Percentiles rank a stretch among this genome's conserved stretches.
These are phyloP conservation scores for Drosophila baimaii DNA, from an alignment of 1,140 invertebrate genomes.

Conservation along the genomic window DNA sequence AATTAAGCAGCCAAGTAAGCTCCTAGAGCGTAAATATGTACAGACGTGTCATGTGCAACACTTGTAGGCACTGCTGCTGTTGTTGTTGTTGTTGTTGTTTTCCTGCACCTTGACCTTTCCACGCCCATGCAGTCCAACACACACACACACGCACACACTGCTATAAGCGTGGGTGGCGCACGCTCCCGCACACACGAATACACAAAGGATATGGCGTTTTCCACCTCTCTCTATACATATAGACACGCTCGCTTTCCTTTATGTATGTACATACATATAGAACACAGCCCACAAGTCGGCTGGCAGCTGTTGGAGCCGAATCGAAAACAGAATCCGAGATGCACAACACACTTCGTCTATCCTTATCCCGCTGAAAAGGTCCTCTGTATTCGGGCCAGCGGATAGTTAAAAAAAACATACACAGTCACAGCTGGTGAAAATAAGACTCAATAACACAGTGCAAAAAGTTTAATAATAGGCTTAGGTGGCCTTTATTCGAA, in stretches of 20 bases:
- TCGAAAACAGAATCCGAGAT: constrained; percentile 25
- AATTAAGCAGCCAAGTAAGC: constrained; percentile 32
- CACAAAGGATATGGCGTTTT: constrained; percentile 3
- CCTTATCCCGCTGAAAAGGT: constrained; percentile 11
- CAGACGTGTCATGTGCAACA: constrained; percentile 24
- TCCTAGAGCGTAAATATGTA: constrained; percentile 4
- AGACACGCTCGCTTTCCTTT: constrained; percentile 7
- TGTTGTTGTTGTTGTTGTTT: constrained; percentile 46
- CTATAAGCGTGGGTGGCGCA: constrained; percentile 36
- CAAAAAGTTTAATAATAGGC: background rate
- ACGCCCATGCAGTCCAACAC: constrained; percentile 31
- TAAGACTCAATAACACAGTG: background rate
- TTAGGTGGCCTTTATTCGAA: background rate
- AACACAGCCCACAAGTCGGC: constrained; percentile 25
- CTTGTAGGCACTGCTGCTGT: constrained; percentile 6
- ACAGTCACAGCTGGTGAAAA: constrained; percentile 10
- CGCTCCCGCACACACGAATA: constrained; percentile 26
- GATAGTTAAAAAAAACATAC: background rate
- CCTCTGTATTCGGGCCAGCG: constrained; percentile 5
- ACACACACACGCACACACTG: constrained; percentile 21
- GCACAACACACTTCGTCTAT: constrained; percentile 23
- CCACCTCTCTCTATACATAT: background rate
- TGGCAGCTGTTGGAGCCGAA: constrained; percentile 52
- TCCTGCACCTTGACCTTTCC: constrained; percentile 69
- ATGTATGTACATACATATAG: constrained; percentile 9